Evolutionary conservation across 2,888 invertebrate genomes (phyloP), one percentile per base, ranked within the genome.

Genomic region (Drosophila suboccidentalis): DNA sequence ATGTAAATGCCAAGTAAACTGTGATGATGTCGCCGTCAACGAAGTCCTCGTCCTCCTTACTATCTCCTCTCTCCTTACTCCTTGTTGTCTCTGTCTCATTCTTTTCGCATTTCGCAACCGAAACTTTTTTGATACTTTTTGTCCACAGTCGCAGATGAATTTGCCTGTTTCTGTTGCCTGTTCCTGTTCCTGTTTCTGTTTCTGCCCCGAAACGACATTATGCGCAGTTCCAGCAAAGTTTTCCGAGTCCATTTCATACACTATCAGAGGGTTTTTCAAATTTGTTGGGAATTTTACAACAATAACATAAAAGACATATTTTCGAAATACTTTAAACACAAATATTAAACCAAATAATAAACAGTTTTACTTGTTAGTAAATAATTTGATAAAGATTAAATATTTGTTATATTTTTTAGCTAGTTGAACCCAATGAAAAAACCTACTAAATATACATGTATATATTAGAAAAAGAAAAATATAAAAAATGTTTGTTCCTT

Each of bases 101-200:
- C 71, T 73, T 87, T 87, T 85, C 75, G 80, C 80, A 87, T 84
- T 84, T 84, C 82, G 76, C 73, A 78, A 78, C 60, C 61, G 76
- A 82, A 87, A 84, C 82, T 87, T 86, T 57, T 85, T 55, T 78
- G 62, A 67, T 78, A 64, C 57, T 68, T 78, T 68, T 68, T 65
- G 60, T 71, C 68, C 85, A 78, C 71, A 84, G 75, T 78, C 63
- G 78, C 75, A 80, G 87, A 87, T 85, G 84, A 85, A 84, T 84
- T 87, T 82, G 85, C 82, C 82, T 74, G 75, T 64, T 81, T 71
- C 62, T 72, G 55, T 68, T 47, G 29, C 22, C 46, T 29, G 29
- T 26, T 70, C 51, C 47, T 39, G 58, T 58, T 67, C 49, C 47
- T 38, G 60, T 57, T 55, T 51, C 47, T 38, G 51, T 57, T 55